phyloP scores from a whole-genome alignment of 2,888 invertebrate species.

The Cantharis rufa region DNA sequence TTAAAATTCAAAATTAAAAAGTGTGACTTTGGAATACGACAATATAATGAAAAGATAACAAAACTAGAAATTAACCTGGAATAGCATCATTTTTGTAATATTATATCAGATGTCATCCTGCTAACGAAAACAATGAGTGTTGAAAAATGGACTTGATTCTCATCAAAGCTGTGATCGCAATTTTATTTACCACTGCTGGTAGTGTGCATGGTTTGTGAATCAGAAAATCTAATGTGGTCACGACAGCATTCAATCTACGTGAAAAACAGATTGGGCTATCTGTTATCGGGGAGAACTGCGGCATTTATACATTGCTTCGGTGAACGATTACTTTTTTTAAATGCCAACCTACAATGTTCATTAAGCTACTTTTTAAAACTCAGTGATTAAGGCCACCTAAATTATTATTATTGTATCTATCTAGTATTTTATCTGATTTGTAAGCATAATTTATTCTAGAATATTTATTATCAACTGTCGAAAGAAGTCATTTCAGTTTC shows the following conservation, averaged over 20 bases:
- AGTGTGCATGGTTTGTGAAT: constrained; percentile 11
- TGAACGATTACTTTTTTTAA: constrained; percentile 1
- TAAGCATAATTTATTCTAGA: background rate
- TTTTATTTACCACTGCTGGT: constrained; percentile 8
- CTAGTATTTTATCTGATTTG: background rate
- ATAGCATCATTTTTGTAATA: constrained; percentile 10
- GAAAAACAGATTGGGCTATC: constrained; percentile 20
- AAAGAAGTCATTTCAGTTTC: background rate
- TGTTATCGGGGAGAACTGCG: constrained; percentile 5
- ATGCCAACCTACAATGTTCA: background rate
- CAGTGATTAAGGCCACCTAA: background rate
- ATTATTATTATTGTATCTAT: background rate
- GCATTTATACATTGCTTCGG: constrained; percentile 1
- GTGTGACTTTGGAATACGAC: too few species aligned
- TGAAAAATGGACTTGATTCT: constrained; percentile 18
- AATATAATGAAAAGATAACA: background rate
- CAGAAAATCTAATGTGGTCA: constrained; percentile 17
- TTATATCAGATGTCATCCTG: constrained; percentile 12
- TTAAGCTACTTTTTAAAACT: background rate
- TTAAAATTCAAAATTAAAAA: too few species aligned
- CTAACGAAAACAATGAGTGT: constrained; percentile 10
- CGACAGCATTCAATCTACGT: constrained; percentile 9
- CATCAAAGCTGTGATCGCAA: constrained; percentile 5
- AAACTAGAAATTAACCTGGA: constrained; percentile 10
- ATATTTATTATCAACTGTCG: background rate